phyloP scores from a whole-genome alignment of 1,140 invertebrate species.

The Mactra quadrangularis region DNA sequence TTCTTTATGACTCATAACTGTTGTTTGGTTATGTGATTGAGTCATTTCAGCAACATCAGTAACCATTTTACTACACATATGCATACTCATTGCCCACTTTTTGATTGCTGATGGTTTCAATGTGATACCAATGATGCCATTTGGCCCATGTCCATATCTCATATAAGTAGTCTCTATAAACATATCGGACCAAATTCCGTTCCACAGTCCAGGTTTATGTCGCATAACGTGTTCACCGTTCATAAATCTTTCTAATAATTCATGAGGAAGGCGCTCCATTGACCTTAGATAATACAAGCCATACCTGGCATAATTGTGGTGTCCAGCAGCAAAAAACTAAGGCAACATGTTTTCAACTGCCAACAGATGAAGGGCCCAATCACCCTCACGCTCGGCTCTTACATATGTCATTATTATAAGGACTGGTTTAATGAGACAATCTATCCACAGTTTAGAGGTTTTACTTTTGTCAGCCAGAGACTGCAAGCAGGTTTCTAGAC shows the following conservation, averaged over 20 bases:
- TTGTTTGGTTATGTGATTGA: neutral
- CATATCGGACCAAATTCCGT: conserved; percentile 66
- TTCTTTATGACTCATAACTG: neutral
- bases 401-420: conserved; percentile 69
- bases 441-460: conserved; percentile 70
- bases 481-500: conserved; percentile 14
- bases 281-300: conserved; percentile 1
- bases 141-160: conserved; percentile 64
- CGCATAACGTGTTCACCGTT: conserved; percentile 43
- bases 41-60: neutral
- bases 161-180: conserved; percentile 64
- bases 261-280: conserved; percentile 1
- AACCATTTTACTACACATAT: neutral
- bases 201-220: conserved; percentile 60
- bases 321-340: conserved; percentile 70
- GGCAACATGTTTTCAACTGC: conserved; percentile 62
- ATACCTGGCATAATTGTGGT: conserved; percentile 72
- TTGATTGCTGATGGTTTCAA: conserved; percentile 2
- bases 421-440: conserved; percentile 66
- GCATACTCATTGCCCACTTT: neutral
- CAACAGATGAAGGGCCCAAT: conserved; percentile 68
- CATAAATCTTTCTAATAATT: neutral
- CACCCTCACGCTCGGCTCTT: conserved; percentile 67
- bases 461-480: conserved; percentile 45
- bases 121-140: conserved; percentile 59